Conservation (phyloP, 2,113 vertebrate species). For the Eonycteris spelaea region DNA sequence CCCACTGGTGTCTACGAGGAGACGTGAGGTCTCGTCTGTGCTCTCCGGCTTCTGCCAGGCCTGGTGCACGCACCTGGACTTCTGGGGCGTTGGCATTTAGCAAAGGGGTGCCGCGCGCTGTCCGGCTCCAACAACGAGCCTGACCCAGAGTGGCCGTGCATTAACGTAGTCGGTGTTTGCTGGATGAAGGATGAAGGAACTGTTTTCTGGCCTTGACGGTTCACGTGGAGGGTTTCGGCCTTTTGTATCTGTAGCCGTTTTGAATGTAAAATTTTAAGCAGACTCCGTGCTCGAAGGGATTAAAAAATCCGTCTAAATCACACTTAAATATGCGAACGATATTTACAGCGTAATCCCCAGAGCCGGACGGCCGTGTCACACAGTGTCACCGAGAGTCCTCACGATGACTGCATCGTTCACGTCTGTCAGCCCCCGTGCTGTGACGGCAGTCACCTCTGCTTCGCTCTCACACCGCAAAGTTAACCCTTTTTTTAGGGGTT, state of each 20-base stretch:
- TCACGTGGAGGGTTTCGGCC: background rate
- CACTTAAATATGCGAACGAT: accelerated
- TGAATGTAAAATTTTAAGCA: background rate
- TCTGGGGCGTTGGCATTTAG: background rate
- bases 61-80: background rate
- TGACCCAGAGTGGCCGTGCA: accelerated
- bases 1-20: background rate
- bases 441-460: background rate
- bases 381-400: background rate
- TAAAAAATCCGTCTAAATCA: background rate
- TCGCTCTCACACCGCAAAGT: background rate
- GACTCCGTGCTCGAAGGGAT: background rate
- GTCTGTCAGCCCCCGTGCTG: background rate
- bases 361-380: background rate
- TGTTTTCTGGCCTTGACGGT: background rate
- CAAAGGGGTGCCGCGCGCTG: background rate
- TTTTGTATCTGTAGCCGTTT: background rate
- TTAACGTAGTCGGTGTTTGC: background rate
- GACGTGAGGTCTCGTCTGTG: background rate
- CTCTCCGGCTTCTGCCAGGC: background rate
- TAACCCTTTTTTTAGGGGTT: background rate
- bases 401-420: background rate
- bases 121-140: background rate
- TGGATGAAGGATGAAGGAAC: background rate
- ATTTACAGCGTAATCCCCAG: background rate